A percentile compares a stretch with the other conserved stretches of the same genome.
Conservation (phyloP, 1,140 invertebrate genomes). For the Hyles euphorbiae region DNA sequence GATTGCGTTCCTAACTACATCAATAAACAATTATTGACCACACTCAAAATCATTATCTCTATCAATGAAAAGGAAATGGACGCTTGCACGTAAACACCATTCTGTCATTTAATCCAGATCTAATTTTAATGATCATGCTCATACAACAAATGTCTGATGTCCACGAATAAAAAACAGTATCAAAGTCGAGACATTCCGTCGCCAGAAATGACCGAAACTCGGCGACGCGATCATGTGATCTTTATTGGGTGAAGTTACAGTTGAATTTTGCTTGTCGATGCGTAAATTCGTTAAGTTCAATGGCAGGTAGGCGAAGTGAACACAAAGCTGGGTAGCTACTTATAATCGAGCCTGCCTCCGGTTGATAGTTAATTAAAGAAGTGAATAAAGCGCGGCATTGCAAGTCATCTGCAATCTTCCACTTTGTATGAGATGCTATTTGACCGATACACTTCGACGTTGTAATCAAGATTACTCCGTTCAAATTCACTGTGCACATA, state of each 20-base stretch:
- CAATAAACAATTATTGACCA: too few species aligned
- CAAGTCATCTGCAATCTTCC: slow-evolving; percentile 61
- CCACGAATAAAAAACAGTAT: slow-evolving; percentile 40
- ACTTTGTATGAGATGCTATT: slow-evolving; percentile 26
- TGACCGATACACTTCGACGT: slow-evolving; percentile 20
- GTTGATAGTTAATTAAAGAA: slow-evolving; percentile 72
- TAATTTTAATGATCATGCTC: slow-evolving; percentile 24
- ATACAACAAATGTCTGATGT: slow-evolving; percentile 32
- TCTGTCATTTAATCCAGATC: slow-evolving; percentile 21
- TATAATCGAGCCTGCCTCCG: slow-evolving; percentile 65
- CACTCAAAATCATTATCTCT: too few species aligned
- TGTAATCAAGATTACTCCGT: too few species aligned
- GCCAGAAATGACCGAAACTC: slow-evolving; percentile 25
- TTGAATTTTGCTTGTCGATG: slow-evolving; percentile 24
- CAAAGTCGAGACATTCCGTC: slow-evolving; percentile 60
- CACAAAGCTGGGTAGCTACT: slow-evolving; percentile 66
- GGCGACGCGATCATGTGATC: slow-evolving; percentile 4
- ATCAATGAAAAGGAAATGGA: slow-evolving; percentile 8
- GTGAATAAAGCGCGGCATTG: slow-evolving; percentile 58
- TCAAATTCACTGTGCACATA: too few species aligned
- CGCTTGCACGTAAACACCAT: slow-evolving; percentile 11
- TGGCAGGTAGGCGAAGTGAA: slow-evolving; percentile 33
- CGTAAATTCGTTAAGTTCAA: slow-evolving; percentile 26
- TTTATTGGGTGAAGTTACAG: slow-evolving; percentile 28
- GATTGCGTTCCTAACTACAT: too few species aligned